These are phyloP conservation scores for Amblyjoppa proteus DNA, from an alignment of 2,888 invertebrate genomes.

Conservation along the genomic window DNA sequence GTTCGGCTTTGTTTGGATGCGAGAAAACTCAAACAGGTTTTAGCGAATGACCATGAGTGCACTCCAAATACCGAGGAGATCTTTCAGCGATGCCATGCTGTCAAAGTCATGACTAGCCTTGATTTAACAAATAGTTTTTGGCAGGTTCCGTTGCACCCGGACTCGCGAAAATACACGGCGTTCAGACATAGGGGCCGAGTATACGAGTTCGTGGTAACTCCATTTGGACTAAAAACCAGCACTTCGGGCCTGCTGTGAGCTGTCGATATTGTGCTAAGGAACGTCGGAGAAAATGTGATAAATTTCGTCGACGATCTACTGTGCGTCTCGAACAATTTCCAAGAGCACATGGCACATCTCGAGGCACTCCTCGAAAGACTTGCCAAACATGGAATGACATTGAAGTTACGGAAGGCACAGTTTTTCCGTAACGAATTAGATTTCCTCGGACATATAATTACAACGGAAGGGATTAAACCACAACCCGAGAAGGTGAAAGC, in stretches of 20 bases:
- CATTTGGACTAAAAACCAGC: slow-evolving; percentile 55
- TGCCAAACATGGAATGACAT: slow-evolving; percentile 61
- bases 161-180: slow-evolving; percentile 52
- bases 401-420: slow-evolving; percentile 68
- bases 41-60: slow-evolving; percentile 43
- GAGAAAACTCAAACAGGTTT: slow-evolving; percentile 37
- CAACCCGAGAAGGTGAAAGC: slow-evolving; percentile 69
- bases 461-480: slow-evolving; percentile 61
- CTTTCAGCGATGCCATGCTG: slow-evolving; percentile 43
- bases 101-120: background rate
- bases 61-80: slow-evolving; percentile 40
- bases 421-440: slow-evolving; percentile 68
- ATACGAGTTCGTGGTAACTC: slow-evolving; percentile 53
- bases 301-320: slow-evolving; percentile 59
- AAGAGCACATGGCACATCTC: slow-evolving; percentile 52
- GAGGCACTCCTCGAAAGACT: background rate
- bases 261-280: background rate
- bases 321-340: slow-evolving; percentile 4
- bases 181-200: slow-evolving; percentile 49
- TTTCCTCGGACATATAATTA: slow-evolving; percentile 72
- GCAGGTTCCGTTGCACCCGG: slow-evolving; percentile 65
- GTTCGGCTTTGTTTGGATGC: slow-evolving; percentile 39
- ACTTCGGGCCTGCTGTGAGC: background rate
- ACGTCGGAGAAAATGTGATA: background rate
- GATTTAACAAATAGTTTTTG: slow-evolving; percentile 60